Evolutionary conservation across 2,797 vertebrate species (phyloP).

Genomic region (Tragopan temminckii): DNA sequence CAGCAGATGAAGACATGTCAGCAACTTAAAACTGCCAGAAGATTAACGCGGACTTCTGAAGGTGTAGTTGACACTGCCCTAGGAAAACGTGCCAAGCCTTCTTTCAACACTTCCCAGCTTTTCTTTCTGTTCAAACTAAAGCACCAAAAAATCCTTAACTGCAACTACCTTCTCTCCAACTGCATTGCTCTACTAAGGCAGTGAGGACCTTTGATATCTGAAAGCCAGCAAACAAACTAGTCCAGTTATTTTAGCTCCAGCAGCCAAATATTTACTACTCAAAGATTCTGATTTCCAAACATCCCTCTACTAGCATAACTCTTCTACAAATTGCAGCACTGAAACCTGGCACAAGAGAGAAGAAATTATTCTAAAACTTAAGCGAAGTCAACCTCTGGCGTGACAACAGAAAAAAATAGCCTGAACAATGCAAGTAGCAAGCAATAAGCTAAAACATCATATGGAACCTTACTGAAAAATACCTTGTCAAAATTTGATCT

Average conservation of each 20-base stretch:
- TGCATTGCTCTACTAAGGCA: not conserved
- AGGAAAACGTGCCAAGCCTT: not conserved
- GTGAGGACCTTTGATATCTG: not conserved
- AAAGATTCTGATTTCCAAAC: not conserved
- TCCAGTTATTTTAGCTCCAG: not conserved
- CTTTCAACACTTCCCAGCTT: not conserved
- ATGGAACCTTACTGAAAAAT: not conserved
- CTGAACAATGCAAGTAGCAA: not conserved
- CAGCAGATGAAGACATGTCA: not conserved
- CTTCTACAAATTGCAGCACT: not conserved
- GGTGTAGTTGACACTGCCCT: not conserved
- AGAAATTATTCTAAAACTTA: not conserved
- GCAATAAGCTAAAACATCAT: not conserved
- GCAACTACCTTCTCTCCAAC: not conserved
- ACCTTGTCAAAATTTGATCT: not conserved
- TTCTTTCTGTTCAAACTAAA: not conserved
- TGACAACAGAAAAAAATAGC: not conserved
- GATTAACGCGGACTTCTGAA: not conserved
- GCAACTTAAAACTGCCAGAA: not conserved
- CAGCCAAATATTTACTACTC: not conserved
- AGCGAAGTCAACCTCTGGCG: not conserved
- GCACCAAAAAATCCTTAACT: not conserved
- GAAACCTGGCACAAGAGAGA: not conserved
- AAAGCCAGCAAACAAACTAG: not conserved
- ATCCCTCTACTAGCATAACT: not conserved